Conservation (phyloP, 1,140 invertebrate species). For the Alviniconcha marisindica region DNA sequence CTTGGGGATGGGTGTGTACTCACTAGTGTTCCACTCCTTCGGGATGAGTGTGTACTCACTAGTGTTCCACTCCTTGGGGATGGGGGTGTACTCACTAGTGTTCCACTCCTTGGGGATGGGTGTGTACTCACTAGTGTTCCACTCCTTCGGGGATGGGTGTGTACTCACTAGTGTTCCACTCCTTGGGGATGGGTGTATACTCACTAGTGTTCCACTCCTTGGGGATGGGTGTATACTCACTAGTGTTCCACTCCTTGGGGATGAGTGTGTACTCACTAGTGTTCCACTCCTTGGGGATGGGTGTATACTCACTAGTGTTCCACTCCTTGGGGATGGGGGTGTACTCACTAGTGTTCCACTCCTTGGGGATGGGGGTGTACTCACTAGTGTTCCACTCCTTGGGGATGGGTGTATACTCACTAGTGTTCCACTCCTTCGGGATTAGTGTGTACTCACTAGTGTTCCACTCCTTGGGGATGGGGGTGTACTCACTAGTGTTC, state of each 20-base stretch:
- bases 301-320: too few relatives aligned
- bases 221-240: not conserved
- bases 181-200: not conserved
- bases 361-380: not conserved
- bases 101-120: too few relatives aligned
- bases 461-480: too few relatives aligned
- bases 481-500: not conserved
- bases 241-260: too few relatives aligned
- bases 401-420: not conserved
- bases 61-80: constrained; percentile 10
- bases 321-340: too few relatives aligned
- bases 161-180: too few relatives aligned
- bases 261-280: not conserved
- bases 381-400: too few relatives aligned
- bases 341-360: constrained; percentile 3
- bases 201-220: not conserved
- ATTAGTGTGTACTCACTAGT: not conserved
- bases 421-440: not conserved
- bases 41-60: not conserved
- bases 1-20: constrained; percentile 1
- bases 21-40: too few relatives aligned
- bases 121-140: not conserved
- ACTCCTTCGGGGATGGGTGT: not conserved
- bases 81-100: not conserved
- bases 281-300: constrained; percentile 12